Conservation (phyloP, 2,797 vertebrate genomes). For the Sitta carolinensis region DNA sequence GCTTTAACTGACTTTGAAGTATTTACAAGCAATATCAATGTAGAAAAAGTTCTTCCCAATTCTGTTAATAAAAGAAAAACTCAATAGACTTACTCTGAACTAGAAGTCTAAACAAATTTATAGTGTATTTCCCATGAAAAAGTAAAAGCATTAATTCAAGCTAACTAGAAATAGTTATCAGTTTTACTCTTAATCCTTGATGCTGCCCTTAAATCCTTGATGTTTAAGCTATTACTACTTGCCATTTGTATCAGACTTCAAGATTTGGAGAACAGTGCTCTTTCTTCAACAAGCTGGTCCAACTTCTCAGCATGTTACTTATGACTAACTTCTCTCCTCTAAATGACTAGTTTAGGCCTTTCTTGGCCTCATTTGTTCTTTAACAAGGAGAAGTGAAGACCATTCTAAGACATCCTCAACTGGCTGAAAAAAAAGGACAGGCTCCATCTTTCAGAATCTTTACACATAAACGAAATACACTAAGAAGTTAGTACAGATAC, state of each 20-base stretch:
- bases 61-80: neutral
- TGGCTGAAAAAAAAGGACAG: neutral
- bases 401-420: neutral
- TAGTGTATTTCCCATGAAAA: neutral
- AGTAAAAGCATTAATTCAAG: neutral
- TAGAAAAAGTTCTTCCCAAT: neutral
- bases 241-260: neutral
- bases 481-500: neutral
- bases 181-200: neutral
- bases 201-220: neutral
- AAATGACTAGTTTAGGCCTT: neutral
- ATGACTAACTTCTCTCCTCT: neutral
- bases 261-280: neutral
- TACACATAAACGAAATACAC: neutral
- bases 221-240: neutral
- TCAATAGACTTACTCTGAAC: neutral
- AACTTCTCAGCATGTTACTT: neutral
- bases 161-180: neutral
- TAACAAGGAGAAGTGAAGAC: neutral
- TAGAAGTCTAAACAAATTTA: neutral
- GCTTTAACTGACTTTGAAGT: neutral
- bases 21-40: neutral
- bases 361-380: neutral
- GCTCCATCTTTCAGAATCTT: neutral
- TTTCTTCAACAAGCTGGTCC: neutral